phyloP scores from a whole-genome alignment of 2,888 invertebrate species.

The Gonocerus acuteangulatus region DNA sequence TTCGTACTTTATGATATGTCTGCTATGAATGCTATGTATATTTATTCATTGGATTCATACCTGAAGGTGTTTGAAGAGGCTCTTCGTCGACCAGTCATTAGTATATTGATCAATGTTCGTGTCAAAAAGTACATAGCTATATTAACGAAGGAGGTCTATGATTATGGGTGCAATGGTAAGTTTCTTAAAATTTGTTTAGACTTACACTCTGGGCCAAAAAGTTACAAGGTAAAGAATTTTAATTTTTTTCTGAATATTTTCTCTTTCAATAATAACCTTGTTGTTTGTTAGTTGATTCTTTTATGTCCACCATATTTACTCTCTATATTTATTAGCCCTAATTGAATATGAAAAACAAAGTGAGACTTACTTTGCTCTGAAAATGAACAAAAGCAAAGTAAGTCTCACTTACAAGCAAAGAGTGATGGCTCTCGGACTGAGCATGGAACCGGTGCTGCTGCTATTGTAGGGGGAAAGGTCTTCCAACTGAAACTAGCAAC shows the following conservation, averaged over 20 bases:
- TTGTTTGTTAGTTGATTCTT: too few species aligned
- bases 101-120: conserved; percentile 64
- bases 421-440: too few species aligned
- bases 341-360: too few species aligned
- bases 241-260: not conserved
- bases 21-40: conserved; percentile 82
- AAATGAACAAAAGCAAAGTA: too few species aligned
- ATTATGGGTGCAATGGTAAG: conserved; percentile 77
- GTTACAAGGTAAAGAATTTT: not conserved
- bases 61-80: conserved; percentile 76
- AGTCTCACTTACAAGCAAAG: too few species aligned
- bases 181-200: conserved; percentile 5
- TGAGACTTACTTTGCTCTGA: too few species aligned
- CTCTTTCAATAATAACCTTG: not conserved
- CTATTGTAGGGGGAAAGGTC: too few species aligned
- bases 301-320: too few species aligned
- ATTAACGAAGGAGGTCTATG: conserved; percentile 79
- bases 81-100: conserved; percentile 71
- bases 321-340: too few species aligned
- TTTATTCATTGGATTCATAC: conserved; percentile 79
- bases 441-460: too few species aligned
- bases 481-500: too few species aligned
- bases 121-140: conserved; percentile 74
- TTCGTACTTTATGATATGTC: conserved; percentile 88
- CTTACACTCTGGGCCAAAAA: too few species aligned